phyloP scores from a whole-genome alignment of 1,140 invertebrate genomes.

The Lamellibrachia luymesi region DNA sequence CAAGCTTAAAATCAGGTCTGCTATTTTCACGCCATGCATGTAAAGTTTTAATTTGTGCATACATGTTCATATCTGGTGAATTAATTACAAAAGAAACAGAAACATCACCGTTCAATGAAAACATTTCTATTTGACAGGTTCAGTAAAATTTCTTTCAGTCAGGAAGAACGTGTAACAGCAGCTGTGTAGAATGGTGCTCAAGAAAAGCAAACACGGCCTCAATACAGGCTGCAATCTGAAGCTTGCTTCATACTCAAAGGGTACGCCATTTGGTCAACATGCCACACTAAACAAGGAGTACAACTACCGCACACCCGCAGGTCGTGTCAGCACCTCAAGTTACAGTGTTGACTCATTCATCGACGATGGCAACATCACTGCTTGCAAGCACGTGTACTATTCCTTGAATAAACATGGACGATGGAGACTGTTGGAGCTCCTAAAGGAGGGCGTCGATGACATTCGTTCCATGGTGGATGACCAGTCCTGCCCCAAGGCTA shows the following conservation, averaged over 20 bases:
- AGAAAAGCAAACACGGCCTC: background rate
- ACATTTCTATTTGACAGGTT: background rate
- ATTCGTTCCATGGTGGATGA: background rate
- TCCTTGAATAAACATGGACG: background rate
- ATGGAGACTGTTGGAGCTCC: background rate
- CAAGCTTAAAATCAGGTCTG: too few species aligned
- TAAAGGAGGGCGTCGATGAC: background rate
- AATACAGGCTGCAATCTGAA: background rate
- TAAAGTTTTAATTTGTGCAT: too few species aligned
- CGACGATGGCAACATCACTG: background rate
- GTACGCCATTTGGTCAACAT: background rate
- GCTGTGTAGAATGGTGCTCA: background rate
- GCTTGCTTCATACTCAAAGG: background rate
- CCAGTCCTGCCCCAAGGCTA: background rate
- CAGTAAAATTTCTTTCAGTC: background rate
- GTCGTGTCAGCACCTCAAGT: background rate
- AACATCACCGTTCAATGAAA: background rate
- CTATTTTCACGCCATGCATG: too few species aligned
- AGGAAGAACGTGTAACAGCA: background rate
- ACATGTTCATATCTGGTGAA: too few species aligned
- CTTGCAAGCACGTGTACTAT: background rate
- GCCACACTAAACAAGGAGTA: background rate
- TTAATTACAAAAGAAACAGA: too few species aligned
- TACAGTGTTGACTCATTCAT: background rate
- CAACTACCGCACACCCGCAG: background rate